These are phyloP conservation scores for Aspiorhynchus laticeps DNA, from an alignment of 2,113 vertebrate genomes.

Conservation along the genomic window DNA sequence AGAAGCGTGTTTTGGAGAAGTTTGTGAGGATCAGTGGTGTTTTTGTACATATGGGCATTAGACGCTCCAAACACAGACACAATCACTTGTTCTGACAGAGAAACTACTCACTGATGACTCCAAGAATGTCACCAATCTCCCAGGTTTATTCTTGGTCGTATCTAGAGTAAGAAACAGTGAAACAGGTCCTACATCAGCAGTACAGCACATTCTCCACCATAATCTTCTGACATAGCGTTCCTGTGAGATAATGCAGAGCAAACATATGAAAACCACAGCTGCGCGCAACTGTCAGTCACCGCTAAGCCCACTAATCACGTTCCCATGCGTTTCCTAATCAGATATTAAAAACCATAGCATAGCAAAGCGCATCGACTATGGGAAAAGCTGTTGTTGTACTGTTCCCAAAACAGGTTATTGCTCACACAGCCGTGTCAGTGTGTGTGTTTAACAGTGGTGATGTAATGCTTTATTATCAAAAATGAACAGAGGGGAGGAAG, in stretches of 20 bases:
- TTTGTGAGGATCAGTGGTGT: too few relatives aligned
- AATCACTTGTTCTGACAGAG: too few relatives aligned
- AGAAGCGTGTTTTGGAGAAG: too few relatives aligned
- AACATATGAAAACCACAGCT: constrained; percentile 31
- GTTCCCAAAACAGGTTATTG: background rate
- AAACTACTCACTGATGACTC: too few relatives aligned
- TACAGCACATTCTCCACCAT: background rate
- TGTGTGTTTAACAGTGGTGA: background rate
- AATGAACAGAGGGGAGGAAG: constrained; percentile 12
- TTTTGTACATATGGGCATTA: too few relatives aligned
- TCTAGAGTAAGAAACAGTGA: background rate
- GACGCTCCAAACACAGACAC: too few relatives aligned
- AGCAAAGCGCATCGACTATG: background rate
- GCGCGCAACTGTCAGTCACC: constrained; percentile 27
- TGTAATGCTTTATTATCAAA: constrained; percentile 14
- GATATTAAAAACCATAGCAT: constrained; percentile 9
- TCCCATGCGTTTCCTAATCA: constrained; percentile 2
- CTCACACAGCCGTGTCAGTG: constrained; percentile 12
- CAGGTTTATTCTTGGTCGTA: background rate
- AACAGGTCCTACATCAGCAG: background rate
- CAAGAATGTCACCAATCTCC: background rate
- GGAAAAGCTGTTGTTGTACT: background rate
- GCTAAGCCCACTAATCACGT: background rate
- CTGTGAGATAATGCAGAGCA: background rate
- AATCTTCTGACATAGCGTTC: background rate